Percentiles rank a stretch among this genome's conserved stretches.
Evolutionary conservation across 2,113 vertebrate genomes (phyloP).

Genomic region (human): GRCh38 chr6:9570001-9570500

Average conservation of each 20-base stretch:
- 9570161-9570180: no score
- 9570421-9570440: not conserved
- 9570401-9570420: not conserved
- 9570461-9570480: not conserved
- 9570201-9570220: not conserved
- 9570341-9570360: not conserved
- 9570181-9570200: not conserved
- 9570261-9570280: not conserved
- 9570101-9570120: not conserved
- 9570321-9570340: not conserved
- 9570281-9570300: not conserved
- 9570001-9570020: not conserved
- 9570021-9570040: not conserved
- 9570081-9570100: rapidly evolving
- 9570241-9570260: not conserved
- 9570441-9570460: not conserved
- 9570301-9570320: not conserved
- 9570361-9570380: not conserved
- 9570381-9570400: not conserved
- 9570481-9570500: not conserved
- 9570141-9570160: not conserved
- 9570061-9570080: no score
- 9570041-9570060: not conserved
- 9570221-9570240: not conserved
- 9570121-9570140: not conserved